phyloP scores from a whole-genome alignment of 2,888 invertebrate species.

The Oscheius onirici region DNA sequence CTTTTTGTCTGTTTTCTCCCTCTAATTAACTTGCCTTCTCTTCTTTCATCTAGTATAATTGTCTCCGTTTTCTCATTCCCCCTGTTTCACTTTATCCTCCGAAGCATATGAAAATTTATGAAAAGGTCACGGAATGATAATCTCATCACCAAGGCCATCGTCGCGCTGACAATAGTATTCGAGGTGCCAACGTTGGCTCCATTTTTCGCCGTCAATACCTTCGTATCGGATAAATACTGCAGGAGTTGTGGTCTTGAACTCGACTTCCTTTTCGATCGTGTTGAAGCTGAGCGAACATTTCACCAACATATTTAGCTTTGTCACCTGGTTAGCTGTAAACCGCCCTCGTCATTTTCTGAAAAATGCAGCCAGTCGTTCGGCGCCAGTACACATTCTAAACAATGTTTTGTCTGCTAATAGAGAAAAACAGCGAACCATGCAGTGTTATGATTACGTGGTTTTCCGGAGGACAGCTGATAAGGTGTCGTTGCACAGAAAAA shows the following conservation, averaged over 20 bases:
- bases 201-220: conserved; percentile 7
- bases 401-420: not conserved
- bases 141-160: conserved; percentile 27
- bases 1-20: not conserved
- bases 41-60: conserved; percentile 5
- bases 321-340: not conserved
- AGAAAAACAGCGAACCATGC: not conserved
- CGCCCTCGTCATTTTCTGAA: not conserved
- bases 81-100: not conserved
- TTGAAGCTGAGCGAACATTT: no score
- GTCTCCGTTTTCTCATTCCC: not conserved
- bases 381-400: conserved; percentile 16
- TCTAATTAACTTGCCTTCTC: not conserved
- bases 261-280: not conserved
- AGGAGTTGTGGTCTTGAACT: not conserved
- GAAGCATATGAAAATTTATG: conserved; percentile 5
- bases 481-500: conserved; percentile 13
- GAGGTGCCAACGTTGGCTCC: conserved; percentile 1
- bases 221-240: conserved; percentile 1
- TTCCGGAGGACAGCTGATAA: conserved; percentile 19
- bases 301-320: no score
- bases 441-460: conserved; percentile 8
- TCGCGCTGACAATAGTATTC: conserved; percentile 23
- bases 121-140: conserved; percentile 23
- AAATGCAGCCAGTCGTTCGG: conserved; percentile 3